Evolutionary conservation across 2,113 vertebrate genomes (phyloP).

Genomic region (Lagopus leucura): DNA sequence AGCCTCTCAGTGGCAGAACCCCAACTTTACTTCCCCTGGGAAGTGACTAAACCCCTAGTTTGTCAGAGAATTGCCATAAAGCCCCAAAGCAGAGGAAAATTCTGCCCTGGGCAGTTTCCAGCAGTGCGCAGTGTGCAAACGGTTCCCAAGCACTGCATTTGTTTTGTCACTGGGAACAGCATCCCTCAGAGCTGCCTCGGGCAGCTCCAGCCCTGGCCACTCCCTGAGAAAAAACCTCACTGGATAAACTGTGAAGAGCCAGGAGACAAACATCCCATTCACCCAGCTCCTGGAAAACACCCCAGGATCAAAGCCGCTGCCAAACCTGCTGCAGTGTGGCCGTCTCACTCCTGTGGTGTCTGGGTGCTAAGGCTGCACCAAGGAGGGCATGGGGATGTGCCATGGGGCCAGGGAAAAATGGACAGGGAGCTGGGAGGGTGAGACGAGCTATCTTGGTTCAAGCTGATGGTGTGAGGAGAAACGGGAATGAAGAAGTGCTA

Average conservation of each 20-base stretch:
- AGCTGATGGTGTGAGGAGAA: not conserved
- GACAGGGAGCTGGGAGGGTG: not conserved
- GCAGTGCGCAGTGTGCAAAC: fast-evolving
- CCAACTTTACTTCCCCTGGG: not conserved
- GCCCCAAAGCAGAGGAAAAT: not conserved
- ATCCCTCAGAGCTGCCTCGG: constrained; percentile 2
- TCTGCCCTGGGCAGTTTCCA: not conserved
- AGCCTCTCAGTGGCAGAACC: not conserved
- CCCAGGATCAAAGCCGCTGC: fast-evolving
- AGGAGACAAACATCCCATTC: constrained; percentile 59
- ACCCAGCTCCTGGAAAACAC: constrained; percentile 41
- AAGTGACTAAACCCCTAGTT: not conserved
- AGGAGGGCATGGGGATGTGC: not conserved
- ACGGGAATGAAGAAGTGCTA: not conserved
- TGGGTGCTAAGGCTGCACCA: not conserved
- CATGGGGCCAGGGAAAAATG: not conserved
- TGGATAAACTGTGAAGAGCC: constrained; percentile 35
- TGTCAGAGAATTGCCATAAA: not conserved
- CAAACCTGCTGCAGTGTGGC: constrained; percentile 22
- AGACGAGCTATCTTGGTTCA: not conserved
- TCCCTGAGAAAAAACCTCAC: constrained; percentile 59
- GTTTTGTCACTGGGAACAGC: constrained; percentile 7
- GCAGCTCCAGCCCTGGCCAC: not conserved
- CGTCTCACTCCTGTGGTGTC: not conserved
- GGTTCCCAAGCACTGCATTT: not conserved